Base-by-base conservation (phyloP, 1,140 invertebrate genomes). In the Bombus balteatus region DNA sequence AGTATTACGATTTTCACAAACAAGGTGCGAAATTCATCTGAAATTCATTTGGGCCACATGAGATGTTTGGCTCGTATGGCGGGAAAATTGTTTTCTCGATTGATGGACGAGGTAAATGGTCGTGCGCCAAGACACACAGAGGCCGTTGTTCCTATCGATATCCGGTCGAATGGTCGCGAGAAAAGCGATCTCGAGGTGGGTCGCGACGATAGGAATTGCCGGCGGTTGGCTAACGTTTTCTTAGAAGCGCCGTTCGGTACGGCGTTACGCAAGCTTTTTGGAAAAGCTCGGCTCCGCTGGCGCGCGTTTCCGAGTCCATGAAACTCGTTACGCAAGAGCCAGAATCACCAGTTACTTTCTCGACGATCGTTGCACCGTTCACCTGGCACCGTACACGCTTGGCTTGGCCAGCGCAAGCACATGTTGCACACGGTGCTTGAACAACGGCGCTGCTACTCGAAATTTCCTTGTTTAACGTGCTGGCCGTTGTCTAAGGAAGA, bases 261-360 rank as follows among this genome's bases (percentile, higher is more conserved):
- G 32, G 25, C 1, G 70, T 85, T 85, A 75, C 79, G 79, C 71
- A 85, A 85, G 84, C 84, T 85, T 85, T 81, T 85, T 81, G 84
- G 74, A 85, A 85, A 85, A 81, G 78, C 78, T 85, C 79, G 78
- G 47, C 47, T 18, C 47, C 47, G 47, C 18, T 53, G 47, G 3
- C 39, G 5, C n/a, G 77, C 37, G 57, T 80, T 72, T 25, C 39
- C 68, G 47, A 85, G 53, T 41, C 53, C 83, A 28, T 62, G 83
- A 47, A 72, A 72, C 76, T 68, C 22, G 71, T 87, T 87, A 80
- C 76, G 86, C 77, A 87, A 87, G 68, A 43, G 47, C 75, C 74
- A 57, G 81, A 71, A 87, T 83, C 81, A 65, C 81, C 81, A 32
- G 81, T 87, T 87, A 87, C 85, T 87, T 87, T 87, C 85, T 87